phyloP scores from a whole-genome alignment of 2,888 invertebrate genomes.

The Rhorus exstirpatorius region DNA sequence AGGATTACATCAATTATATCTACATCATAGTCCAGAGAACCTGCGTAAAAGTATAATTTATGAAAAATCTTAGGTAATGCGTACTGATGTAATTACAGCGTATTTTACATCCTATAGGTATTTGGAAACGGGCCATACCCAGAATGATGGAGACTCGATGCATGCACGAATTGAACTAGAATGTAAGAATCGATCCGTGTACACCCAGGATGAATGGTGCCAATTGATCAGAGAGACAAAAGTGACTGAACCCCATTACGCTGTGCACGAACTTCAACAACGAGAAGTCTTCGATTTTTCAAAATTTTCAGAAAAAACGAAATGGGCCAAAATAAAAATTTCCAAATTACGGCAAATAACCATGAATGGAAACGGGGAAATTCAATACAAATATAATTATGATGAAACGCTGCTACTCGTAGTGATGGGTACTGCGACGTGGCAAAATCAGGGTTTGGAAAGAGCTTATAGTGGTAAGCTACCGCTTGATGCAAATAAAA shows the following conservation, averaged over 20 bases:
- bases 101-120: too few species aligned
- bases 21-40: too few species aligned
- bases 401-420: not conserved
- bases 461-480: constrained; percentile 11
- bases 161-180: constrained; percentile 56
- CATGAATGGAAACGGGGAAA: not conserved
- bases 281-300: constrained; percentile 30
- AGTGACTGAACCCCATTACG: constrained; percentile 47
- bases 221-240: constrained; percentile 49
- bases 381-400: not conserved
- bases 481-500: constrained; percentile 12
- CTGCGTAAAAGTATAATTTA: too few species aligned
- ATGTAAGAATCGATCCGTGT: constrained; percentile 41
- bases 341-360: not conserved
- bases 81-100: too few species aligned
- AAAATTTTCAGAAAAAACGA: constrained; percentile 9
- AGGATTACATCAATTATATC: too few species aligned
- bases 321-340: constrained; percentile 42
- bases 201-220: constrained; percentile 58
- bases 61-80: too few species aligned
- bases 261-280: constrained; percentile 50
- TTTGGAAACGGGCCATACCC: constrained; percentile 48
- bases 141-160: constrained; percentile 57
- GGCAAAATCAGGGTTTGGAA: not conserved
- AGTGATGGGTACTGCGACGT: not conserved